A percentile compares a stretch with the other conserved stretches of the same genome.
Evolutionary conservation across 2,797 vertebrate species (phyloP).

Genomic region (Myotis pilosus): DNA sequence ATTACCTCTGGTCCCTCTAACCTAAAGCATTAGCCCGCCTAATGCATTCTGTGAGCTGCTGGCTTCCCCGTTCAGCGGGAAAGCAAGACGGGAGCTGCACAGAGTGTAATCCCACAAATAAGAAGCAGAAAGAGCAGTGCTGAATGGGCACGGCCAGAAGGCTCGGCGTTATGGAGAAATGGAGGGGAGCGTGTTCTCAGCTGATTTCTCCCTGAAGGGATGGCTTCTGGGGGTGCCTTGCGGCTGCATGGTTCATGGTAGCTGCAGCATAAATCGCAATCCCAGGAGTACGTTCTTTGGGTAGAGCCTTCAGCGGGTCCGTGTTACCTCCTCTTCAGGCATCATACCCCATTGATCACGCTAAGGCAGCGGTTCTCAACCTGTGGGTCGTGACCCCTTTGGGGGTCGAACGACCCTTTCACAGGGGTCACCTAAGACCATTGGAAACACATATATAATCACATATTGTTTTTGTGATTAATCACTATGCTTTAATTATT

Average conservation of each 20-base stretch:
- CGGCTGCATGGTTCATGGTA: rapidly evolving
- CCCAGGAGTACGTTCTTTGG: neutral
- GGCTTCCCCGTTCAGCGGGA: neutral
- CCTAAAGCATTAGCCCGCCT: neutral
- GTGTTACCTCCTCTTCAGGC: neutral
- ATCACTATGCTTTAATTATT: too few species aligned
- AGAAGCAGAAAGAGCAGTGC: neutral
- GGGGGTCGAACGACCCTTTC: too few species aligned
- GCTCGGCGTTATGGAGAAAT: neutral
- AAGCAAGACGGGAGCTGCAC: neutral
- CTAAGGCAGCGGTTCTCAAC: neutral
- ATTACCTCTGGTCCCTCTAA: constrained; percentile 37
- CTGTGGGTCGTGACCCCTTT: too few species aligned
- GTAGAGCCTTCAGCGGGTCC: neutral
- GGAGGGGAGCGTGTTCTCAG: neutral
- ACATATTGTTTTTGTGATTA: too few species aligned
- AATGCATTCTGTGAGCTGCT: neutral
- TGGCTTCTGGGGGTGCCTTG: neutral
- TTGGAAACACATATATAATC: too few species aligned
- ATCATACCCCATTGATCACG: rapidly evolving
- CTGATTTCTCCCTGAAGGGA: neutral
- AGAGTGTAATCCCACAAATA: neutral
- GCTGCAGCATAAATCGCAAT: too few species aligned
- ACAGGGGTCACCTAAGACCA: too few species aligned
- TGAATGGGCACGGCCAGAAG: neutral